These are phyloP conservation scores for Acronicta psi DNA, from an alignment of 2,888 invertebrate species.

Conservation along the genomic window DNA sequence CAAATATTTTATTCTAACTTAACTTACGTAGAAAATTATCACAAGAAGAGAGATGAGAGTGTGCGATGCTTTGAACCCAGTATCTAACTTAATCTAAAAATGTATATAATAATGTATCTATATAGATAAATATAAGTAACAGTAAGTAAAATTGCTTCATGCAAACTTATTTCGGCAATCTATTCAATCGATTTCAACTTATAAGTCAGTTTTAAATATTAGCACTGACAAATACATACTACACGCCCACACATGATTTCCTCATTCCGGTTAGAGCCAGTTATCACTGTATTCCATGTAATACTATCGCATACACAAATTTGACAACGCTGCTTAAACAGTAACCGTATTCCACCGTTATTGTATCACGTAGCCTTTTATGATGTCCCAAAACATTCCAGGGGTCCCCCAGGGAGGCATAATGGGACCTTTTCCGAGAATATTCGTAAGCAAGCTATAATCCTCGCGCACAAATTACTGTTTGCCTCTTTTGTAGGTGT, in stretches of 20 bases:
- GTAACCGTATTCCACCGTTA: constrained; percentile 34
- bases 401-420: constrained; percentile 34
- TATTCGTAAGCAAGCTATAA: constrained; percentile 49
- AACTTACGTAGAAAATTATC: no score
- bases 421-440: constrained; percentile 49
- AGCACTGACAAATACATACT: neutral
- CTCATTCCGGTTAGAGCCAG: constrained; percentile 4
- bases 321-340: constrained; percentile 30
- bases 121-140: no score
- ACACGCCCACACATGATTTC: constrained; percentile 3
- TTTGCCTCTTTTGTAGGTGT: constrained; percentile 26
- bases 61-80: no score
- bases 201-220: neutral
- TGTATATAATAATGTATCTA: no score
- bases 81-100: no score
- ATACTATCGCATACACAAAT: constrained; percentile 7
- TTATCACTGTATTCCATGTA: constrained; percentile 16
- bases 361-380: constrained; percentile 54
- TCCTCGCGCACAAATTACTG: constrained; percentile 37
- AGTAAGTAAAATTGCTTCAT: no score
- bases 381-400: constrained; percentile 48
- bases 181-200: no score
- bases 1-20: neutral
- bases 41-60: no score
- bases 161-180: no score